A percentile compares a stretch with the other conserved stretches of the same genome.
phyloP scores from a whole-genome alignment of 1,140 invertebrate species.

The Bombus waltoni region DNA sequence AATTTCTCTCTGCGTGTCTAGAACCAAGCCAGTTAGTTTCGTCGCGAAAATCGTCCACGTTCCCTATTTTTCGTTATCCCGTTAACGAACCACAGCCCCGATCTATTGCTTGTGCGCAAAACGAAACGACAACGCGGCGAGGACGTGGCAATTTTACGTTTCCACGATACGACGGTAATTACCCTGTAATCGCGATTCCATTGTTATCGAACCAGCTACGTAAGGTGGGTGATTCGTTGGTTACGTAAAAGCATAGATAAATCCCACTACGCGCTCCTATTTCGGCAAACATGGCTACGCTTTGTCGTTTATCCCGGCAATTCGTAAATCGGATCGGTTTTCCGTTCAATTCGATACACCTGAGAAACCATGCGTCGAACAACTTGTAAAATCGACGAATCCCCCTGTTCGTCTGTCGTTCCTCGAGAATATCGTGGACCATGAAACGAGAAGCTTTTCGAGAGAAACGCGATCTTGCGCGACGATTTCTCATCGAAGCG shows the following conservation, averaged over 20 bases:
- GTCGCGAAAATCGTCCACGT: no score
- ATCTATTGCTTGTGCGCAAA: background rate
- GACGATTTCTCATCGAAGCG: no score
- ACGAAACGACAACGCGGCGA: background rate
- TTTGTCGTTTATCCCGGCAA: background rate
- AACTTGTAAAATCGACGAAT: no score
- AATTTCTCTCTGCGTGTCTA: no score
- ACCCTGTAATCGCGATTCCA: background rate
- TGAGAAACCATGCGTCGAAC: accelerated
- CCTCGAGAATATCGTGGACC: no score
- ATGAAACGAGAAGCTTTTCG: no score
- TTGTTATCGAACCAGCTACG: background rate
- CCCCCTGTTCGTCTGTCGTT: no score
- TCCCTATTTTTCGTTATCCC: no score
- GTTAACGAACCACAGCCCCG: no score
- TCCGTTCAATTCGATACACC: no score
- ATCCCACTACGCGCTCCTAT: background rate
- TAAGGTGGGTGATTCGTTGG: background rate
- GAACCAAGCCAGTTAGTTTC: no score
- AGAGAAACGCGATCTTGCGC: accelerated
- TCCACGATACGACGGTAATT: background rate
- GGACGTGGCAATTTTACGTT: background rate
- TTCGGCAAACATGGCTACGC: background rate
- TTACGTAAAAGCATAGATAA: background rate
- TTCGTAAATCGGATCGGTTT: no score